Evolutionary conservation across 2,888 invertebrate genomes (phyloP).

Genomic region (Helobdella robusta): DNA sequence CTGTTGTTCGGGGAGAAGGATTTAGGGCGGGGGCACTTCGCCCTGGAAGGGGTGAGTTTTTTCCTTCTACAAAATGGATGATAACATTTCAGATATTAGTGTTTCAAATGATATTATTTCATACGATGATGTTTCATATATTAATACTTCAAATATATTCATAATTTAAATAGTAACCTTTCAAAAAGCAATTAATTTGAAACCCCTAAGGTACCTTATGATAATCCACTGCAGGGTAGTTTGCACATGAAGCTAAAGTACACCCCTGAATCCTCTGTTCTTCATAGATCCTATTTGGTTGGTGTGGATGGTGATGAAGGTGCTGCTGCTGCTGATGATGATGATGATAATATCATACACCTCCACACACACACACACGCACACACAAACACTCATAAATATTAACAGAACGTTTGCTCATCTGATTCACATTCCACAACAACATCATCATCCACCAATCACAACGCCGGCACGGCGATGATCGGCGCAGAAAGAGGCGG

Average conservation of each 20-base stretch:
- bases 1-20: constrained; percentile 74
- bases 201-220: constrained; percentile 66
- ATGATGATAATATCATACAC: neutral
- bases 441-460: too few relatives aligned
- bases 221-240: constrained; percentile 75
- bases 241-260: constrained; percentile 69
- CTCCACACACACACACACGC: too few relatives aligned
- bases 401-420: too few relatives aligned
- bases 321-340: neutral
- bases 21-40: constrained; percentile 64
- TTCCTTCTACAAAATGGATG: neutral
- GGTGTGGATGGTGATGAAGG: constrained; percentile 27
- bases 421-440: too few relatives aligned
- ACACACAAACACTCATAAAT: too few relatives aligned
- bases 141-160: too few relatives aligned
- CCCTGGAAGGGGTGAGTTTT: constrained; percentile 43
- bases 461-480: too few relatives aligned
- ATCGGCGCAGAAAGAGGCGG: constrained; percentile 2
- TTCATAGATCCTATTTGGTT: constrained; percentile 71
- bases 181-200: too few relatives aligned
- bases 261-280: constrained; percentile 60
- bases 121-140: too few relatives aligned
- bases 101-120: too few relatives aligned
- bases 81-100: too few relatives aligned
- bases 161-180: too few relatives aligned